Base-by-base conservation (phyloP, 2,113 vertebrate species). In the Panthera uncia region DNA sequence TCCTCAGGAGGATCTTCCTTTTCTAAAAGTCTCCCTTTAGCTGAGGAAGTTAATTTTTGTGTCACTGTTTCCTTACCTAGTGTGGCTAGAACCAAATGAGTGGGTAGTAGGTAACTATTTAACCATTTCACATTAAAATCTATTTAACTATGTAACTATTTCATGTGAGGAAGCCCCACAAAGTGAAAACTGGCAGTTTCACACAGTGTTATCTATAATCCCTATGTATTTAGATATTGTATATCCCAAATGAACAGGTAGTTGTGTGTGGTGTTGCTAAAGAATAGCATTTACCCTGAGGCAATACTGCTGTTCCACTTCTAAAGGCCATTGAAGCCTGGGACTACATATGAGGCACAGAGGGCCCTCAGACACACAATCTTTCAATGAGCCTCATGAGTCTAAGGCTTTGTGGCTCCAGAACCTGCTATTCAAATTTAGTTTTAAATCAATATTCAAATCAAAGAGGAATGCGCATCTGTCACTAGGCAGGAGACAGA, bases 361-460 rank as follows among this genome's bases (percentile, higher is more conserved):
- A 73, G 6, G 12, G 5, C 41, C 21, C 15, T 85, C 69, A 29
- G 7, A 84, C 41, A 66, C 12, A 57, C 3, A 55, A 18, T 55
- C n/a, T 90, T 91, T 92, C 16, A 41, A 33, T 50, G 33, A 80
- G 8, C n/a, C n/a, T 74, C 4, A 3, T 45, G 18, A 96, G 10
- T 19, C 48, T 92, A 13, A 92, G 18, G 15, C 50, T 92, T 31
- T 95, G 33, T 52, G n/a, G 36, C 76, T 91, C 27, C 9, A 88
- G 57, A 81, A 36, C 7, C 6, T 7, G 3, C 19, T 80, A 50
- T 69, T 31, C 48, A 82, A 91, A 74, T 80, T 92, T 61, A 50
- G 25, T 89, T 96, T 91, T 89, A 85, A 94, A 74, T 94, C 61
- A 38, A 27, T 33, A 97, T 52, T 82, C 8, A 93, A 88, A 73